Percentiles rank a stretch among this genome's conserved stretches.
These are phyloP conservation scores for Rhadinocentrus ornatus DNA, from an alignment of 2,797 vertebrate species.

Conservation along the genomic window DNA sequence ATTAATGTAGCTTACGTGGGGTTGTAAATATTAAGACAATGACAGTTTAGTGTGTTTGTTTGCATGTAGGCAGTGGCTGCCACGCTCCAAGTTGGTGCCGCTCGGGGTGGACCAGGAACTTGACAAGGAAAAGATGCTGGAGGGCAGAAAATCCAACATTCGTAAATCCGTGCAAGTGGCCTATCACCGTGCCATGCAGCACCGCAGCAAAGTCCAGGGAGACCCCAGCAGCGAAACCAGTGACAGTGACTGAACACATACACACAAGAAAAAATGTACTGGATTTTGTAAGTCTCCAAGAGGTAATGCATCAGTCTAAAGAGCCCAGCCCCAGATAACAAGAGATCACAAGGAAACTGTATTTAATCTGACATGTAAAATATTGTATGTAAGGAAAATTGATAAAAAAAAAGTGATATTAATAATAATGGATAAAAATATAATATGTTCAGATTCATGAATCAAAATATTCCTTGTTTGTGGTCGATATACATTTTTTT, in stretches of 20 bases:
- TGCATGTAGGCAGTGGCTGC: constrained; percentile 94
- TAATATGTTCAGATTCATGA: constrained; percentile 62
- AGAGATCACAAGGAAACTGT: constrained; percentile 41
- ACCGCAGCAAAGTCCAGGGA: constrained; percentile 98
- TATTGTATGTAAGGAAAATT: constrained; percentile 81
- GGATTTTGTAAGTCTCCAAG: constrained; percentile 21
- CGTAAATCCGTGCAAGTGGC: constrained; percentile 99
- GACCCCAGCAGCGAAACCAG: constrained; percentile 98
- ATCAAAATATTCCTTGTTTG: constrained; percentile 54
- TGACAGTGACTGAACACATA: constrained; percentile 89
- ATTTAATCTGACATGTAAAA: constrained; percentile 81
- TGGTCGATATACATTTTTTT: constrained; percentile 59
- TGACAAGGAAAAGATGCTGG: constrained; percentile 99
- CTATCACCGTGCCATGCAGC: constrained; percentile 98
- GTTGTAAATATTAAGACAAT: neutral
- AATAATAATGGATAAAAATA: constrained; percentile 57
- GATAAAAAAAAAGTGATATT: constrained; percentile 52
- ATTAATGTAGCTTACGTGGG: neutral
- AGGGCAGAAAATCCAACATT: constrained; percentile 98
- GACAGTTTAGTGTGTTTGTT: constrained; percentile 27
- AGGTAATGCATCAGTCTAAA: constrained; percentile 19
- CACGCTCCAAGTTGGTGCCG: constrained; percentile 97
- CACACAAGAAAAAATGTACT: neutral
- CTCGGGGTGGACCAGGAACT: constrained; percentile 97
- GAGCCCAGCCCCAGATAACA: constrained; percentile 40